Conservation (phyloP, 2,797 vertebrate genomes). For the Lindbergichthys nudifrons region DNA sequence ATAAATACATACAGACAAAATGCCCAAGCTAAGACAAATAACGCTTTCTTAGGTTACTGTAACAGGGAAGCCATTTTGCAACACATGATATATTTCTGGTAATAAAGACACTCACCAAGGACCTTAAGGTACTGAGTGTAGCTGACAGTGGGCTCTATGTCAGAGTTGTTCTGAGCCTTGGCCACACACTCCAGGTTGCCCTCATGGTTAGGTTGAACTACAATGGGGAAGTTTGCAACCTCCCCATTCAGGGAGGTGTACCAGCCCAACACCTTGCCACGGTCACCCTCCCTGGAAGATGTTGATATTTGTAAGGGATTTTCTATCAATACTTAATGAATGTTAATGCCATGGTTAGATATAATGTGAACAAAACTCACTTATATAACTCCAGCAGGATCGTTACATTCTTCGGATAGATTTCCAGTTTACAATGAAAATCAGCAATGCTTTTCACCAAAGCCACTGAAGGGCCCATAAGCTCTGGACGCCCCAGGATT, state of each 20-base stretch:
- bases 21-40: background rate
- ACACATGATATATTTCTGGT: background rate
- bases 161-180: conserved; percentile 66
- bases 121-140: conserved; percentile 60
- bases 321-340: background rate
- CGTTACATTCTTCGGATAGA: conserved; percentile 8
- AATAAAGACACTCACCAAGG: conserved; percentile 70
- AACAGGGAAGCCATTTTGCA: background rate
- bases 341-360: background rate
- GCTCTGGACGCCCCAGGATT: conserved; percentile 40
- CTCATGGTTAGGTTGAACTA: background rate
- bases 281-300: conserved; percentile 41
- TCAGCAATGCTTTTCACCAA: accelerated
- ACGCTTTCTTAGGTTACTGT: background rate
- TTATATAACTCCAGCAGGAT: conserved; percentile 64
- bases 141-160: conserved; percentile 60
- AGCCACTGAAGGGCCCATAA: conserved; percentile 55
- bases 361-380: conserved; percentile 51
- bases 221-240: accelerated
- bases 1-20: background rate
- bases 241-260: background rate
- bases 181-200: conserved; percentile 72
- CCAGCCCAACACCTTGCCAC: background rate
- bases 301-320: background rate
- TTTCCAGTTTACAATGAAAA: conserved; percentile 38